phyloP scores from a whole-genome alignment of 1,140 invertebrate species.

The Campoletis sonorensis region DNA sequence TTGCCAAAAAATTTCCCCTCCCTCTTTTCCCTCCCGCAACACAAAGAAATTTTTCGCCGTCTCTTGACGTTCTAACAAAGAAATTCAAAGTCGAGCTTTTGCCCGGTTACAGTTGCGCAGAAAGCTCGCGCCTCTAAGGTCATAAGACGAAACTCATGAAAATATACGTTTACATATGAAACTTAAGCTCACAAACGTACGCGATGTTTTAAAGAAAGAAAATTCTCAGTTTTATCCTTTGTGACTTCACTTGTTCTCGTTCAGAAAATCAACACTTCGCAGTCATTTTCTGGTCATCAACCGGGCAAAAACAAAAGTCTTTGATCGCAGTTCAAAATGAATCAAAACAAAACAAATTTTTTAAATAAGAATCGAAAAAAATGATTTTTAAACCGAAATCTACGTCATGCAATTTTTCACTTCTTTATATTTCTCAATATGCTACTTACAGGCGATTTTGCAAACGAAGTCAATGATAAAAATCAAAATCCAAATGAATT shows the following conservation, averaged over 20 bases:
- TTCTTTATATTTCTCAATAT: slow-evolving; percentile 25
- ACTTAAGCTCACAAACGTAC: slow-evolving; percentile 11
- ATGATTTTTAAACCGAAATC: no score
- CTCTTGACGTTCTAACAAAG: slow-evolving; percentile 55
- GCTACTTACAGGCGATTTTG: no score
- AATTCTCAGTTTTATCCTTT: neutral
- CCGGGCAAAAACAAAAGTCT: slow-evolving; percentile 49
- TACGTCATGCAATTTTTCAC: slow-evolving; percentile 20
- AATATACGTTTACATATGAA: no score
- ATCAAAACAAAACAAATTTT: neutral
- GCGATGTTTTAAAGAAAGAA: slow-evolving; percentile 55
- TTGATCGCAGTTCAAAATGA: slow-evolving; percentile 48
- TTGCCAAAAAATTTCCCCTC: slow-evolving; percentile 58
- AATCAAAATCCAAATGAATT: no score
- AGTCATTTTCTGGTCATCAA: slow-evolving; percentile 49
- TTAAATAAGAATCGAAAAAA: neutral
- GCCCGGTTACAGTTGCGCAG: neutral
- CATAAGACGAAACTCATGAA: slow-evolving; percentile 32
- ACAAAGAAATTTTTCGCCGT: slow-evolving; percentile 38
- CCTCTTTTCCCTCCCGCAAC: no score
- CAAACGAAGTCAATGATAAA: no score
- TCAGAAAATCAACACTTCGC: slow-evolving; percentile 7
- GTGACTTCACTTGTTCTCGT: neutral
- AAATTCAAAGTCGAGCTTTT: slow-evolving; percentile 30
- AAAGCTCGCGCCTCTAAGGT: slow-evolving; percentile 43